Evolutionary conservation across 1,140 invertebrate species (phyloP).

Genomic region (Ganaspis sp.): DNA sequence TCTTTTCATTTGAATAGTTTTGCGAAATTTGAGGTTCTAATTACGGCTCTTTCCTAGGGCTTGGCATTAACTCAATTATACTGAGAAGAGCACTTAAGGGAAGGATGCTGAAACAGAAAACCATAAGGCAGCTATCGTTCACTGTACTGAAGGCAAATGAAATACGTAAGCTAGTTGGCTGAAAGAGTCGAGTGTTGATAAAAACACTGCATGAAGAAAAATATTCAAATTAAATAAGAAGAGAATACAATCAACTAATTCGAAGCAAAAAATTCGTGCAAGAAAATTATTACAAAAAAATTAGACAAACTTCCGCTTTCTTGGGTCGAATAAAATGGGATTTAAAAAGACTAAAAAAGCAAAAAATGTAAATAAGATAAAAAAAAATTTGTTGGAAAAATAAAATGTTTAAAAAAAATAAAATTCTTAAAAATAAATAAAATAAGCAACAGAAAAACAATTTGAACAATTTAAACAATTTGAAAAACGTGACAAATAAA

Average conservation of each 20-base stretch:
- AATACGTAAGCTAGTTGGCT: constrained; percentile 1
- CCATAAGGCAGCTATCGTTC: neutral
- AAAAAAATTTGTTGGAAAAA: no score
- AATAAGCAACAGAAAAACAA: no score
- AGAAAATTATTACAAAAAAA: neutral
- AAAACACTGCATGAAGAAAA: neutral
- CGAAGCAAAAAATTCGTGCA: neutral
- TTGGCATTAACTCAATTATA: neutral
- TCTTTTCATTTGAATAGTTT: neutral
- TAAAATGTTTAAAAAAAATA: no score
- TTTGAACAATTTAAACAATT: no score
- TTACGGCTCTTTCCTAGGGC: neutral
- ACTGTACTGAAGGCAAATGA: neutral
- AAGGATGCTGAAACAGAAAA: neutral
- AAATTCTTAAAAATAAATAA: no score
- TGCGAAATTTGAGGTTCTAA: neutral
- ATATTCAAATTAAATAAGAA: neutral
- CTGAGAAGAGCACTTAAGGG: neutral
- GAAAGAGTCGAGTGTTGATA: neutral
- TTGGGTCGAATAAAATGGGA: no score
- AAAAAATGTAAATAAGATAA: no score
- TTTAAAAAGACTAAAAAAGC: no score
- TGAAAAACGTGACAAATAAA: no score
- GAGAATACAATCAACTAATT: neutral
- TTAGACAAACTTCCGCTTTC: no score